Evolutionary conservation across 1,140 invertebrate genomes (phyloP).

Genomic region (Drosophila bifasciata): DNA sequence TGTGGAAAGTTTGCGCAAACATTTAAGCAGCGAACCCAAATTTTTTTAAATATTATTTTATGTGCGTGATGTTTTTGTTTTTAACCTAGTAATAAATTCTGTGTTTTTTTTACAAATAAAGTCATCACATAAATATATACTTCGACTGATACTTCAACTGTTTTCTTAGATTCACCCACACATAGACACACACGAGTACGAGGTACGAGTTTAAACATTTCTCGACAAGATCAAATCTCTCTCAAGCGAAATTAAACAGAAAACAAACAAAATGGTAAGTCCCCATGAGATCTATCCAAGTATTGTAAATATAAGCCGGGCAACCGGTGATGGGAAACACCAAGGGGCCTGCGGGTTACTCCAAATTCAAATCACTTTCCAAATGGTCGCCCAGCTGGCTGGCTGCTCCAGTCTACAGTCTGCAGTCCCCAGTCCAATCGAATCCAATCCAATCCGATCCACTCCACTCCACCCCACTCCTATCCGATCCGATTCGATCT

Average conservation of each 20-base stretch:
- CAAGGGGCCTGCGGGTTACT: neutral
- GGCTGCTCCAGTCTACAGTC: neutral
- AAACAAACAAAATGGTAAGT: constrained; percentile 63
- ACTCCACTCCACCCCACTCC: neutral
- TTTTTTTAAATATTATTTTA: neutral
- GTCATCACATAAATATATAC: constrained; percentile 1
- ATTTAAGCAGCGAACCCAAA: neutral
- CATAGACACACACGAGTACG: too few species aligned
- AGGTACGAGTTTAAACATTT: neutral
- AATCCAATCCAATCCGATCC: neutral
- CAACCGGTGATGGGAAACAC: neutral
- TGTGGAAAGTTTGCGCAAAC: too few species aligned
- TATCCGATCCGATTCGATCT: constrained; percentile 11
- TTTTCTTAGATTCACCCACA: neutral
- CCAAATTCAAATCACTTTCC: constrained; percentile 47
- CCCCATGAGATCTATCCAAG: constrained; percentile 15
- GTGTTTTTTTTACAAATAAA: constrained; percentile 2
- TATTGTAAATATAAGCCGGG: neutral
- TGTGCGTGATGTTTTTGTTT: neutral
- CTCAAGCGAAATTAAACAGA: constrained; percentile 9
- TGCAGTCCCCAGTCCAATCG: too few species aligned
- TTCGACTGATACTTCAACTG: neutral
- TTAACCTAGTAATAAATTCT: neutral
- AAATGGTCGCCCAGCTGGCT: constrained; percentile 52
- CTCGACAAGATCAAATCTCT: constrained; percentile 9